Evolutionary conservation across 2,797 vertebrate genomes (phyloP).

Genomic region (Forpus xanthops): DNA sequence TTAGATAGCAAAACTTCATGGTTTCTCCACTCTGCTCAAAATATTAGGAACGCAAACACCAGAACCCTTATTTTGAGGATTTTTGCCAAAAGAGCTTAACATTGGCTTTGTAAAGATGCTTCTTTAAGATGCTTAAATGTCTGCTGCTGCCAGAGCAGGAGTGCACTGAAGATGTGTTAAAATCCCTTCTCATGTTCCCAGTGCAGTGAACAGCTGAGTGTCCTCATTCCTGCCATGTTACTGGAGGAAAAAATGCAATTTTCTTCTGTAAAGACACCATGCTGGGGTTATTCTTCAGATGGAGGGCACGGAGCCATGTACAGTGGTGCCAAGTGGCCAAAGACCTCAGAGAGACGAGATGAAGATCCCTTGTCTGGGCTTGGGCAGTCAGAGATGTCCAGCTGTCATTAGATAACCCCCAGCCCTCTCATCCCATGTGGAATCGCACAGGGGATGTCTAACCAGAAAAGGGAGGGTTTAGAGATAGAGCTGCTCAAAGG

Average conservation of each 20-base stretch:
- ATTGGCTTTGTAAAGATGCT: background rate
- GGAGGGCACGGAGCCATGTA: background rate
- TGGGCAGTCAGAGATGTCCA: background rate
- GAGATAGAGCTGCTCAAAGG: background rate
- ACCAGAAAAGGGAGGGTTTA: background rate
- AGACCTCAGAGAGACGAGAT: background rate
- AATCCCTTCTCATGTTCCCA: background rate
- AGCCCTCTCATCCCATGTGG: accelerated
- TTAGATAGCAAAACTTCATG: background rate
- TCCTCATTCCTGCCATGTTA: background rate
- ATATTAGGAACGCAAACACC: background rate
- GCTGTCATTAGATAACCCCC: background rate
- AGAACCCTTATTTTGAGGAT: background rate
- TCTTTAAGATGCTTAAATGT: background rate
- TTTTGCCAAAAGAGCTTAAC: background rate
- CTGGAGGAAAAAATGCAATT: background rate
- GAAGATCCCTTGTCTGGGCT: background rate
- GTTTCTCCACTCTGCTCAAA: background rate
- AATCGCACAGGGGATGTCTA: background rate
- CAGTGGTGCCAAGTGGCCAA: background rate
- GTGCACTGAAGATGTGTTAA: background rate
- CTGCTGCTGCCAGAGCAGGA: background rate
- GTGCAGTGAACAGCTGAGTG: background rate
- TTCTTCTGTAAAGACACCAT: background rate
- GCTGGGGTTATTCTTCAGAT: background rate